These are phyloP conservation scores for Drosophila mulleri DNA, from an alignment of 2,888 invertebrate genomes.

Conservation along the genomic window DNA sequence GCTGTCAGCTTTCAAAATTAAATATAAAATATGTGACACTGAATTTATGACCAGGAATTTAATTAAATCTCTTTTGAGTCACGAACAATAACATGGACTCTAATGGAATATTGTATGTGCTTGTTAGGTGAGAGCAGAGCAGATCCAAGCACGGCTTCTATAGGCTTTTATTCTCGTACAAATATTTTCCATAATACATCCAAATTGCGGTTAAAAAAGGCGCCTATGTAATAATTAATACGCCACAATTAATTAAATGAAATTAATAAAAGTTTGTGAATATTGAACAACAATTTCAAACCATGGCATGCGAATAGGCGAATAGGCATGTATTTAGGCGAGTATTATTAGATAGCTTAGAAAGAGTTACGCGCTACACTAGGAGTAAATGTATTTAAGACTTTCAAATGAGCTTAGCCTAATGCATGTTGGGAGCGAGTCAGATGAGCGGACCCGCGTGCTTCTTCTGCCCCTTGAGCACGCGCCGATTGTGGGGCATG, in stretches of 20 bases:
- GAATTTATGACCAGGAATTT: conserved; percentile 42
- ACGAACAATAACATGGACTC: conserved; percentile 30
- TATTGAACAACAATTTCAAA: background rate
- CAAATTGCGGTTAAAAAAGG: background rate
- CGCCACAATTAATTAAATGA: background rate
- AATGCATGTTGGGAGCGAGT: conserved; percentile 1
- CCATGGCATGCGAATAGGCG: background rate
- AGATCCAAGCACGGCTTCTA: background rate
- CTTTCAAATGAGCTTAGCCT: background rate
- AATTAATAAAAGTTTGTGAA: background rate
- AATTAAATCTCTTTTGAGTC: conserved; percentile 48
- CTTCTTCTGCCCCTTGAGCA: conserved; percentile 76
- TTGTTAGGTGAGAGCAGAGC: background rate
- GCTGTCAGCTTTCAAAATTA: conserved; percentile 7
- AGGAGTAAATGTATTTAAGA: background rate
- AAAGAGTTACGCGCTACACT: background rate
- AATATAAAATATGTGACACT: conserved; percentile 22
- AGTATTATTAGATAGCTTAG: background rate
- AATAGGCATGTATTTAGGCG: background rate
- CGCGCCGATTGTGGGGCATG: conserved; percentile 86
- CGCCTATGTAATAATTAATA: background rate
- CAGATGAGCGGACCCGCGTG: conserved; percentile 62
- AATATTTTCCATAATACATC: background rate
- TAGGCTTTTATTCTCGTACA: background rate
- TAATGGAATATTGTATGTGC: background rate